Base-by-base conservation (phyloP, 1,140 invertebrate species). In the Apis laboriosa region DNA sequence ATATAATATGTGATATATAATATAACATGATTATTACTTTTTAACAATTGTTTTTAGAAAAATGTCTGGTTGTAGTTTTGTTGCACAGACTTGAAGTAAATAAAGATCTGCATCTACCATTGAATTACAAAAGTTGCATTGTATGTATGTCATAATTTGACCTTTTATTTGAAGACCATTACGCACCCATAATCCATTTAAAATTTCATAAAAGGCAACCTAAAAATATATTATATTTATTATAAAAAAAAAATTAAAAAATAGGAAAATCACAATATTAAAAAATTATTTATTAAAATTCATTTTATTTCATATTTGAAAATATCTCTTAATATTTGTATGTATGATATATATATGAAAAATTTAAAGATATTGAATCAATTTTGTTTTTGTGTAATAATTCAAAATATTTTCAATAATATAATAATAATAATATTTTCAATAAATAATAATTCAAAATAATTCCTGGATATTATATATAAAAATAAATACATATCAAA, bases 91-190 rank as follows among this genome's bases (percentile, higher is more conserved):
- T 96, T 99, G 98, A 77, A 99, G 92, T 70, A 99, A 96, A 94
- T 98, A 99, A 61, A 99, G 95, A 95, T 99, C 99, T 89, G 98
- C 97, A 94, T 99, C 99, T 0, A 99, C 97, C 97, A 99, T 99
- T 2, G 98, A 99, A 93, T 99, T 99, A 94, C 98, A 99, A 94
- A 99, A 99, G 94, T 99, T 99, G 82, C 98, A 98, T 93, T 99
- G 99, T 86, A 99, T 98, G 92, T 99, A 99, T 28, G 99, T 99
- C 98, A 99, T 99, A 9, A 98, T 98, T 94, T 99, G 98, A 19
- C 98, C 98, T 94, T 98, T 98, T 86, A 99, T 99, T 95, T 99
- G 99, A 1, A 99, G 95, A 1, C 99, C 99, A 94, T 99, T 99
- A 75, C 98, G 95, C 51, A 99, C 97, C 99, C 99, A 99, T 89